Conservation (phyloP, 1,140 invertebrate genomes). For the Neodiprion lecontei region DNA sequence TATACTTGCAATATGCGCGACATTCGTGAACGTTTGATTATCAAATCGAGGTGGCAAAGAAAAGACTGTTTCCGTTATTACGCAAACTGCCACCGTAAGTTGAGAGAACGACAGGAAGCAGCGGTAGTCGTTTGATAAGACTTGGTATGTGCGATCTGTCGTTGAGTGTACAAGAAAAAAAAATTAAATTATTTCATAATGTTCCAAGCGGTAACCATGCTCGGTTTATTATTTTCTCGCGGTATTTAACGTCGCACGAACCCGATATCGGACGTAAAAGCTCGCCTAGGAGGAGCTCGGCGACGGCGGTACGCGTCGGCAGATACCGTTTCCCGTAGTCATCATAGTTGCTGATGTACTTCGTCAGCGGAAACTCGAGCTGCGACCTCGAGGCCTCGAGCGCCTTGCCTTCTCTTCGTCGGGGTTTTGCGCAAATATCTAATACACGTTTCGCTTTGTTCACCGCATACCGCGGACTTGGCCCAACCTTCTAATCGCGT, state of each 20-base stretch:
- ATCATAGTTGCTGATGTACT: neutral
- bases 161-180: neutral
- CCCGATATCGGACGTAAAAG: too few species aligned
- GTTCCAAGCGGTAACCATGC: too few species aligned
- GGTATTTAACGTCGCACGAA: too few species aligned
- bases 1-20: too few species aligned
- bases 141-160: neutral
- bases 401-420: neutral
- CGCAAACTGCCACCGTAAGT: neutral
- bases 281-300: too few species aligned
- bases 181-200: too few species aligned
- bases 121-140: neutral
- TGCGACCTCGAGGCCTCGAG: neutral
- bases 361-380: conserved; percentile 1
- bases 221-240: too few species aligned
- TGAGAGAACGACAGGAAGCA: neutral
- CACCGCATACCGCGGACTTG: neutral
- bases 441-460: neutral
- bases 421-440: neutral
- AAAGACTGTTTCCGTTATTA: neutral
- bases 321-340: too few species aligned
- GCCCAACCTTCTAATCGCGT: neutral
- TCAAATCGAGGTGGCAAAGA: neutral
- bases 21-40: neutral
- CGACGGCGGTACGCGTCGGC: too few species aligned